These are phyloP conservation scores for Apistogramma diplotaenia DNA, from an alignment of 2,113 vertebrate genomes.

Conservation along the genomic window DNA sequence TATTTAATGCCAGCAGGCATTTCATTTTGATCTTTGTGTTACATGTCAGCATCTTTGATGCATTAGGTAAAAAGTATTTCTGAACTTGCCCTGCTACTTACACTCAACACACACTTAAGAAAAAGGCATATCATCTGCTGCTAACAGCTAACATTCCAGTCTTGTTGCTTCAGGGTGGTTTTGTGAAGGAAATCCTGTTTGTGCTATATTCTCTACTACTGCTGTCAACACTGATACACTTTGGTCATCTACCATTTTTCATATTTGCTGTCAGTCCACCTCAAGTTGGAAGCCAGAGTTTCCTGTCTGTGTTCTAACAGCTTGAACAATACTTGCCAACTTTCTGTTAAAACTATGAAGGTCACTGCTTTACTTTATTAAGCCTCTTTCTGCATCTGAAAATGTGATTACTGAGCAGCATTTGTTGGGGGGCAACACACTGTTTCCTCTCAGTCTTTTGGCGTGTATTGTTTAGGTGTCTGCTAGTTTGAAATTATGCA, in stretches of 20 bases:
- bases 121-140: neutral
- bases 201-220: neutral
- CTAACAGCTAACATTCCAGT: neutral
- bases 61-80: neutral
- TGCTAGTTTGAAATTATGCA: neutral
- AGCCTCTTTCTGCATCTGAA: neutral
- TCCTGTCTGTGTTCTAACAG: neutral
- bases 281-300: neutral
- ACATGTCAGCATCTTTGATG: neutral
- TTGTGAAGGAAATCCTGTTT: constrained; percentile 3
- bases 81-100: neutral
- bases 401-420: neutral
- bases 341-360: neutral
- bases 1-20: neutral
- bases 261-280: neutral
- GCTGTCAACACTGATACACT: neutral
- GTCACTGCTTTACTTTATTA: neutral
- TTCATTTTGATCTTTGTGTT: neutral
- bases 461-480: neutral
- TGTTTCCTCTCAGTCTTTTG: neutral
- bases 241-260: neutral
- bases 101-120: neutral
- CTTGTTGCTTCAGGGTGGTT: neutral
- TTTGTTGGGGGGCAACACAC: neutral
- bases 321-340: neutral